Conservation (phyloP, 2,113 vertebrate genomes). For the Sylvietta virens region DNA sequence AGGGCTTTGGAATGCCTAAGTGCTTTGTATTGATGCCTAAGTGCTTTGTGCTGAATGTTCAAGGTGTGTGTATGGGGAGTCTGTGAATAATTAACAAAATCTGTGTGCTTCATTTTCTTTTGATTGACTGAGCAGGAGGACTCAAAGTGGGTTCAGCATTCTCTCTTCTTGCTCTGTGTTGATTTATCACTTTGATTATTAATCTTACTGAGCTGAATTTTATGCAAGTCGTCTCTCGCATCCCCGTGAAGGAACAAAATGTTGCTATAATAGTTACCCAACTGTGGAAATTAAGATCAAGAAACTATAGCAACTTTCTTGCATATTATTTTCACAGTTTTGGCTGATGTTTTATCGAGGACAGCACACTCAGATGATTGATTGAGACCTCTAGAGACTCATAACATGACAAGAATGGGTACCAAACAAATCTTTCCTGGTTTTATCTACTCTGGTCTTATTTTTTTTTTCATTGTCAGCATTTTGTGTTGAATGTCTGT, state of each 20-base stretch:
- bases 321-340: constrained; percentile 41
- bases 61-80: background rate
- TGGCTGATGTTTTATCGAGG: constrained; percentile 23
- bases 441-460: background rate
- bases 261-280: constrained; percentile 22
- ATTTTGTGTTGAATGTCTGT: background rate
- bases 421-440: background rate
- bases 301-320: background rate
- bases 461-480: background rate
- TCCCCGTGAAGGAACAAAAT: background rate
- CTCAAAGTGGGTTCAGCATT: background rate
- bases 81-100: background rate
- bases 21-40: background rate
- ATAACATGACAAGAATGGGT: background rate
- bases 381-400: background rate
- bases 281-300: constrained; percentile 38
- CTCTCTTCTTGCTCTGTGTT: background rate
- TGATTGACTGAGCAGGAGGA: background rate
- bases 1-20: background rate
- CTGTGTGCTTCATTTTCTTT: background rate
- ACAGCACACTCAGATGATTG: background rate
- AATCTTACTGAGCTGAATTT: constrained; percentile 1
- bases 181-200: background rate
- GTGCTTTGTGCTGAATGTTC: background rate
- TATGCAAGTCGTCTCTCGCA: constrained; percentile 17